Conservation (phyloP, 2,797 vertebrate species). For the Coluber constrictor region DNA sequence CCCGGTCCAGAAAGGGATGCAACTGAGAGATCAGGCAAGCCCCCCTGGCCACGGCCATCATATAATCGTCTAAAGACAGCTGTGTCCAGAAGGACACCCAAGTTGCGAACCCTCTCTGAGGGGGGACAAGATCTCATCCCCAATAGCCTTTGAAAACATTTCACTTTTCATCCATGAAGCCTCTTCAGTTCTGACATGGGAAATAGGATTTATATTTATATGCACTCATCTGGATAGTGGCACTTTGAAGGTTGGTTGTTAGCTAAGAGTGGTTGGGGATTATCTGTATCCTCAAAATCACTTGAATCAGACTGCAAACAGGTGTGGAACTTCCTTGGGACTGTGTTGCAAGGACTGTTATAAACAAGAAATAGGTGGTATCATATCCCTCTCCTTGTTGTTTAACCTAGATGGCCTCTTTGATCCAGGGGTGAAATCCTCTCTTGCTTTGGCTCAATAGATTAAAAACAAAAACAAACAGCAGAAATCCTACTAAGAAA, state of each 20-base stretch:
- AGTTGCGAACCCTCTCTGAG: too few species aligned
- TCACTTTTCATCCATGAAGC: background rate
- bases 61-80: too few species aligned
- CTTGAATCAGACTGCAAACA: background rate
- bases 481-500: background rate
- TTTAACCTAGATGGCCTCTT: background rate
- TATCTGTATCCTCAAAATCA: background rate
- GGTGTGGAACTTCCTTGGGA: background rate
- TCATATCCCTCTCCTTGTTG: background rate
- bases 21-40: too few species aligned
- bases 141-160: background rate
- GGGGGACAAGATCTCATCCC: too few species aligned
- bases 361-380: background rate
- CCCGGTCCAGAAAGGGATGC: too few species aligned
- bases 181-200: background rate
- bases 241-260: background rate
- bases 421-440: background rate
- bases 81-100: too few species aligned
- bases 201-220: background rate
- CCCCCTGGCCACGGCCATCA: too few species aligned
- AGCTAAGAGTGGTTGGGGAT: background rate
- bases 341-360: background rate
- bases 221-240: background rate
- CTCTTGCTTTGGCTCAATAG: too few species aligned
- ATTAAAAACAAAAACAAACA: background rate